phyloP scores from a whole-genome alignment of 1,140 invertebrate genomes.

The Scylla paramamosain region DNA sequence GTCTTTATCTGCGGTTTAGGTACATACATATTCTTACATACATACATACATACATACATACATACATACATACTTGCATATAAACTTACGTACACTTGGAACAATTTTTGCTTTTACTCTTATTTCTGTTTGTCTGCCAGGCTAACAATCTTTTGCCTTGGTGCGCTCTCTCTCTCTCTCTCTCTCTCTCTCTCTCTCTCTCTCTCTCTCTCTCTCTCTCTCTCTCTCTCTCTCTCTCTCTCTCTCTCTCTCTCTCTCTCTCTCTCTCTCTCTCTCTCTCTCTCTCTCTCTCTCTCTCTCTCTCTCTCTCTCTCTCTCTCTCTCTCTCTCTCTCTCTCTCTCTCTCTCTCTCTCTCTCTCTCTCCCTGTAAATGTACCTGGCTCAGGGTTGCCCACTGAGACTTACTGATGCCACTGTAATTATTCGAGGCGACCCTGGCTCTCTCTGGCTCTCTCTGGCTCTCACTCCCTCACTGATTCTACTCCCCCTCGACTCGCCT shows the following conservation, averaged over 20 bases:
- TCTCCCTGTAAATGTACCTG: background rate
- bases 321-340: constrained; percentile 9
- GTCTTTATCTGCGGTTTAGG: too few relatives aligned
- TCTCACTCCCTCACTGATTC: background rate
- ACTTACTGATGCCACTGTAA: background rate
- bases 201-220: background rate
- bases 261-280: constrained; percentile 13
- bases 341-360: background rate
- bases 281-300: constrained; percentile 18
- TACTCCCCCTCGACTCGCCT: background rate
- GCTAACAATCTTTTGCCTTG: too few relatives aligned
- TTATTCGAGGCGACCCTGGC: background rate
- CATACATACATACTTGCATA: too few relatives aligned
- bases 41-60: too few relatives aligned
- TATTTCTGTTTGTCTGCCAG: too few relatives aligned
- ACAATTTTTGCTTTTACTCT: too few relatives aligned
- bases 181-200: background rate
- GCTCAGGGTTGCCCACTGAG: background rate
- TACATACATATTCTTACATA: too few relatives aligned
- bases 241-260: background rate
- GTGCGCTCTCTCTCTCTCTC: background rate
- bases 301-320: background rate
- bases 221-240: background rate
- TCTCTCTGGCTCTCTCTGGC: background rate
- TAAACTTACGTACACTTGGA: too few relatives aligned